These are phyloP conservation scores for Polyommatus icarus DNA, from an alignment of 2,888 invertebrate species.

Conservation along the genomic window DNA sequence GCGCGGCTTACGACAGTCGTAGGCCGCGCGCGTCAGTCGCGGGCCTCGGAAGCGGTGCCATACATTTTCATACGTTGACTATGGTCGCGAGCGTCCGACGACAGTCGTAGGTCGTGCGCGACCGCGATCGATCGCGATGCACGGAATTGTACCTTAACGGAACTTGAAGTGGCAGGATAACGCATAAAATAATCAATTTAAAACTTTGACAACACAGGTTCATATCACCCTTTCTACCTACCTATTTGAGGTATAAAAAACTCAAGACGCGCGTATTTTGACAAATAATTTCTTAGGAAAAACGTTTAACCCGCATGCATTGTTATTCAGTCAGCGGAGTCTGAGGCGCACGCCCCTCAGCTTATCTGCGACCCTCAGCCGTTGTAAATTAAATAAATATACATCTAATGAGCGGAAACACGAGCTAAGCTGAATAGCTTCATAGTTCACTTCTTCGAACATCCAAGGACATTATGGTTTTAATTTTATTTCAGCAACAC, in stretches of 20 bases:
- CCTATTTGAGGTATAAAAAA: constrained; percentile 32
- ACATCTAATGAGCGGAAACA: constrained; percentile 79
- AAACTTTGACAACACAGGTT: too few species aligned
- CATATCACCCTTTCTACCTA: too few species aligned
- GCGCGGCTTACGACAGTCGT: too few species aligned
- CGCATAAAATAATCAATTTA: too few species aligned
- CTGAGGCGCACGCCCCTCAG: constrained; percentile 70
- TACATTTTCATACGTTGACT: too few species aligned
- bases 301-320: constrained; percentile 68
- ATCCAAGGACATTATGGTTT: constrained; percentile 35
- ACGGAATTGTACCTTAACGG: too few species aligned
- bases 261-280: constrained; percentile 39
- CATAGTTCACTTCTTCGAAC: constrained; percentile 54
- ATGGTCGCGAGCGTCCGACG: too few species aligned
- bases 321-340: constrained; percentile 75
- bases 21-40: too few species aligned
- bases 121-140: too few species aligned
- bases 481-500: constrained; percentile 37
- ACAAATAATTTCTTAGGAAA: constrained; percentile 48
- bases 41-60: too few species aligned
- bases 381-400: constrained; percentile 80
- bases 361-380: constrained; percentile 77
- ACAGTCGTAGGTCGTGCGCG: too few species aligned
- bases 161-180: too few species aligned
- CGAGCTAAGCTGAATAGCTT: constrained; percentile 75